These are phyloP conservation scores for Zoroaster sp. DNA, from an alignment of 53 echinoderm and acorn worm genomes.

Conservation along the genomic window DNA sequence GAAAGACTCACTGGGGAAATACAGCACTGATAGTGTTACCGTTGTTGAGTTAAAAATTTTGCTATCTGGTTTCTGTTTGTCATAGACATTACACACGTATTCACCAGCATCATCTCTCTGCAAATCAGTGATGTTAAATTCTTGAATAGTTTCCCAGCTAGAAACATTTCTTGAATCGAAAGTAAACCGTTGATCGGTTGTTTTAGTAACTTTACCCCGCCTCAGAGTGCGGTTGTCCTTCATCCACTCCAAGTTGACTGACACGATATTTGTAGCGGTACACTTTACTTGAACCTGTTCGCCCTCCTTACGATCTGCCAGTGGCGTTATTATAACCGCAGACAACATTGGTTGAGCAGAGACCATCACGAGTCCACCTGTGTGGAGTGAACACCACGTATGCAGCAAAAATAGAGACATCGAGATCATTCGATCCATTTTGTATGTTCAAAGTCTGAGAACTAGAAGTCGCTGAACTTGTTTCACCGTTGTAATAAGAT, in stretches of 20 bases:
- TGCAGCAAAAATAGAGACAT: neutral
- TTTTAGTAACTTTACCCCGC: neutral
- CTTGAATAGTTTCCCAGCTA: neutral
- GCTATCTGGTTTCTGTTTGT: neutral
- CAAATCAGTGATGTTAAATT: neutral
- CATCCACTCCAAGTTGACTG: neutral
- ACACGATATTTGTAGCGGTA: neutral
- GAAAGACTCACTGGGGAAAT: conserved; percentile 12
- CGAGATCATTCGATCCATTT: neutral
- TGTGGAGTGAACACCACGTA: neutral
- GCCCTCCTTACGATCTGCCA: conserved; percentile 2
- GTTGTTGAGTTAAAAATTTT: neutral
- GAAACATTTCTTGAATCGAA: neutral
- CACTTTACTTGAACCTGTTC: neutral
- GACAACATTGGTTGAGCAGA: neutral
- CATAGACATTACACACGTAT: neutral
- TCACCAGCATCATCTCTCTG: neutral
- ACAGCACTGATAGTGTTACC: conserved; percentile 13
- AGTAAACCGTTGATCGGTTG: neutral
- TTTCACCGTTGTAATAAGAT: neutral
- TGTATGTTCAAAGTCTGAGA: neutral
- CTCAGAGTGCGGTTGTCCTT: neutral
- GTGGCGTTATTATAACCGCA: neutral
- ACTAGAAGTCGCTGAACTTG: neutral
- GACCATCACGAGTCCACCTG: neutral